Conservation (phyloP, 64 coral and sea anemone species). For the Astreopora myriophthalma region DNA sequence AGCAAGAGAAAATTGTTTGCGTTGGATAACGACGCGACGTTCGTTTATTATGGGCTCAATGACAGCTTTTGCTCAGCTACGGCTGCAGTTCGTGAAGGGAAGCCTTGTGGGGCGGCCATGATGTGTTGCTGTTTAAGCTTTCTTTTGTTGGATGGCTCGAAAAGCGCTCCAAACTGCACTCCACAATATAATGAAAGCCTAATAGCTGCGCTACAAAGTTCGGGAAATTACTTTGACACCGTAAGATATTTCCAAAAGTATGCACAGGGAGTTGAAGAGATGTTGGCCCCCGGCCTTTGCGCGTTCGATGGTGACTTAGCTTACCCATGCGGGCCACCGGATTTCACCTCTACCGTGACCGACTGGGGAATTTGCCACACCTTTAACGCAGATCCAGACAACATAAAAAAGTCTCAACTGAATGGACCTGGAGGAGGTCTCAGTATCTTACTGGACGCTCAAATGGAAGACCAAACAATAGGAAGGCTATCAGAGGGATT, state of each 20-base stretch:
- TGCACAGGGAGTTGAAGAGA: background rate
- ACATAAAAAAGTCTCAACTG: background rate
- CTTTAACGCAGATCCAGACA: slow-evolving; percentile 52
- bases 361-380: slow-evolving; percentile 62
- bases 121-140: slow-evolving; percentile 57
- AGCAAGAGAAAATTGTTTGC: slow-evolving; percentile 69
- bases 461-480: slow-evolving; percentile 29
- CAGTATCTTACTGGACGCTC: slow-evolving; percentile 20
- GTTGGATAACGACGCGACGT: slow-evolving; percentile 23
- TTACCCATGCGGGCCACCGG: background rate
- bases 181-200: background rate
- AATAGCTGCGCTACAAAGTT: background rate
- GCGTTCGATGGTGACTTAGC: background rate
- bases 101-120: slow-evolving; percentile 75
- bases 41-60: slow-evolving; percentile 36
- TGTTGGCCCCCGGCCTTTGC: background rate
- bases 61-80: slow-evolving; percentile 74
- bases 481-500: slow-evolving; percentile 52
- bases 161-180: slow-evolving; percentile 39
- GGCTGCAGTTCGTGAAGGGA: slow-evolving; percentile 44
- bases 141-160: background rate
- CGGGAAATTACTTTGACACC: slow-evolving; percentile 21
- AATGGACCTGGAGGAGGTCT: slow-evolving; percentile 45
- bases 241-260: slow-evolving; percentile 38
- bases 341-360: slow-evolving; percentile 37